Base-by-base conservation (phyloP, 1,140 invertebrate species). In the Procambarus virginalis region DNA sequence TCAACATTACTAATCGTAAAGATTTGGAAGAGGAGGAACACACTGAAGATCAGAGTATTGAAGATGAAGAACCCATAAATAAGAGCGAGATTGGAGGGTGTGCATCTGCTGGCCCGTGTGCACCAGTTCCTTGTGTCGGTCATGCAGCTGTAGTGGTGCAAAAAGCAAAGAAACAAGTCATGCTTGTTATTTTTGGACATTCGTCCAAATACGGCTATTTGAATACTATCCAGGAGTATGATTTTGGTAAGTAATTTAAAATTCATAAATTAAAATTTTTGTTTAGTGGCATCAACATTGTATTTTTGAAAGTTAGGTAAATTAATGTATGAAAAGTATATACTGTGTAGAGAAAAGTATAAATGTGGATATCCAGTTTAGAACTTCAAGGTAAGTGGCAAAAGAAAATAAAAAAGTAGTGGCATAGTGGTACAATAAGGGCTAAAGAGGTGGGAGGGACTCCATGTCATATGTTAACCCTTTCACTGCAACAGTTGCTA, bases 121-220 rank as follows among this genome's bases (percentile, higher is more conserved):
- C 96, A 92, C 96, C 97, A 3, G 93, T 98, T 3, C 96, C 96
- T 91, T 95, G 96, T 51, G 96, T 97, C 0, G 98, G 98, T 2
- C 98, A 99, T 93, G 97, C 97, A 0, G 97, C 98, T 0, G 98
- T 97, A n/a, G 93, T 99, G 34, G 84, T 86, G 46, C 79, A 89
- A 22, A 89, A 90, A 48, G 80, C n/a, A 9, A 95, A 96, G 70
- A 95, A 96, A 60, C 95, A 96, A 93, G 95, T 95, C 92, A 99
- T 99, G 98, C 95, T 99, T 77, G 96, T 99, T 45, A 97, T 99
- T 91, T 99, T 99, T 94, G 98, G 98, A 0, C 97, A 99, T 94
- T 98, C 97, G 55, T 97, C 98, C 2, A 95, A 96, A 78, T 98
- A 97, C 93, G 98, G 98, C 75, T 99, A 98, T 94, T 94, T 99